These are phyloP conservation scores for Ophonus ardosiacus DNA, from an alignment of 2,888 invertebrate genomes.

Conservation along the genomic window DNA sequence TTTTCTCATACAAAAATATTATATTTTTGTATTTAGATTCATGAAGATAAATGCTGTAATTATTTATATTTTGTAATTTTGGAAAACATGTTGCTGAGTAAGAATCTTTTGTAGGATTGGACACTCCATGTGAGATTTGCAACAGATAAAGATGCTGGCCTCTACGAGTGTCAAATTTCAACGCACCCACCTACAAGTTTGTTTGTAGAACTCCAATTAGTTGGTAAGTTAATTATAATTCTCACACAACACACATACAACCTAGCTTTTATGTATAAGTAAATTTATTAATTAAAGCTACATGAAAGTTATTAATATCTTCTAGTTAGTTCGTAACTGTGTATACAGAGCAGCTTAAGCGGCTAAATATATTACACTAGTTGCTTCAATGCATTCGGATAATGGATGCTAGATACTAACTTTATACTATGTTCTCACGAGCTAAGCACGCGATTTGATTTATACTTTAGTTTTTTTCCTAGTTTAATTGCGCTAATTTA, in stretches of 20 bases:
- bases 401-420: slow-evolving; percentile 5
- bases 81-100: no score
- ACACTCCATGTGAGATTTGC: slow-evolving; percentile 82
- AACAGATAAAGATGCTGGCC: slow-evolving; percentile 80
- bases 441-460: slow-evolving; percentile 17
- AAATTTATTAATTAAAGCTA: slow-evolving; percentile 41
- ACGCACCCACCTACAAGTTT: slow-evolving; percentile 83
- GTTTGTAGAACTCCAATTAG: slow-evolving; percentile 81
- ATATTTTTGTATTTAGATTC: no score
- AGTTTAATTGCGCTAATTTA: not conserved
- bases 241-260: slow-evolving; percentile 35
- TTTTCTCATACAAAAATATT: no score
- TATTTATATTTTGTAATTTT: not conserved
- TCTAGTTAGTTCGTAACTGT: slow-evolving; percentile 28
- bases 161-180: slow-evolving; percentile 84
- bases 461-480: not conserved
- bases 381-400: slow-evolving; percentile 34
- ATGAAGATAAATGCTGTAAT: not conserved
- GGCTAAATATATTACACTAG: slow-evolving; percentile 15
- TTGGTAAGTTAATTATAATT: slow-evolving; percentile 77
- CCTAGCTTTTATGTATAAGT: slow-evolving; percentile 15
- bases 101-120: slow-evolving; percentile 78
- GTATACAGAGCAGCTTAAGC: slow-evolving; percentile 4
- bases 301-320: slow-evolving; percentile 32
- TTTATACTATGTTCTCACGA: not conserved